These are phyloP conservation scores for Stictonetta naevosa DNA, from an alignment of 2,113 vertebrate genomes.

Conservation along the genomic window DNA sequence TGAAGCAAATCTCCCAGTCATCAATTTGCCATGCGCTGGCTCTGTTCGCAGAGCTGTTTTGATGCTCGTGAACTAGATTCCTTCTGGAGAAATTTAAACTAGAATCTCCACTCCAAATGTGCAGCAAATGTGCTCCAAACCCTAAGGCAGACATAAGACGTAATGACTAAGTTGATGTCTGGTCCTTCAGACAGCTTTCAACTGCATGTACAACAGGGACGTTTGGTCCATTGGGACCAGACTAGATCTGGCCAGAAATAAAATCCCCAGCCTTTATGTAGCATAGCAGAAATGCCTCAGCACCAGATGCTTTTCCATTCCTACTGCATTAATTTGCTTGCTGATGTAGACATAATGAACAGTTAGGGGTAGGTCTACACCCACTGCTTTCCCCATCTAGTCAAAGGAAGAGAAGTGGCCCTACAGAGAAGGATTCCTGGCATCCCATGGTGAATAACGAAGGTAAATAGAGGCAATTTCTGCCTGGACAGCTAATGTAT, in stretches of 20 bases:
- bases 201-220: rapidly evolving
- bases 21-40: conserved; percentile 14
- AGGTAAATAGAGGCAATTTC: neutral
- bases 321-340: neutral
- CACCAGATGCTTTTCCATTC: neutral
- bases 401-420: neutral
- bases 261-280: neutral
- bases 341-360: neutral
- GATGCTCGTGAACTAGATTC: neutral
- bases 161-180: neutral
- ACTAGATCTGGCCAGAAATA: neutral
- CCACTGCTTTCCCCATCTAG: neutral
- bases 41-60: neutral
- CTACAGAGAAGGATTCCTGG: neutral
- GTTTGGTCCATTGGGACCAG: neutral
- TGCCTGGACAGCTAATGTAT: neutral
- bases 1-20: conserved; percentile 39
- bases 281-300: neutral
- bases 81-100: conserved; percentile 15
- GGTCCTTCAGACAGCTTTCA: neutral
- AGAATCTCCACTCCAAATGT: neutral
- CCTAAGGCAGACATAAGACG: neutral
- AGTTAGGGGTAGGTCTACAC: neutral
- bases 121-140: conserved; percentile 1
- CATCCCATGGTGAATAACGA: neutral